Percentiles rank a stretch among this genome's conserved stretches.
Evolutionary conservation across 2,113 vertebrate species (phyloP).

Genomic region (Cercopithecus mona): DNA sequence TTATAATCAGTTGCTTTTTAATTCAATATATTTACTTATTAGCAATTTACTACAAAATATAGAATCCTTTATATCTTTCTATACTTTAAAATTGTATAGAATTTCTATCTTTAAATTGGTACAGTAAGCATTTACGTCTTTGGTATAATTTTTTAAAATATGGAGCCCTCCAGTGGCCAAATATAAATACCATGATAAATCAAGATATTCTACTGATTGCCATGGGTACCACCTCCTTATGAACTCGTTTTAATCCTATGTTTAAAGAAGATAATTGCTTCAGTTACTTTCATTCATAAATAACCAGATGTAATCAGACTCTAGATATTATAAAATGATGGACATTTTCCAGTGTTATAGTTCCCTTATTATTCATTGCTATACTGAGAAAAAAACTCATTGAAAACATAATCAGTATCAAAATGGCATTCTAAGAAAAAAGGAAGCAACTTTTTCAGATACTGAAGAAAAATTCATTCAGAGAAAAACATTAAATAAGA

Average conservation of each 20-base stretch:
- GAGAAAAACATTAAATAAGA: slow-evolving; percentile 4
- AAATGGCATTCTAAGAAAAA: background rate
- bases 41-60: slow-evolving; percentile 10
- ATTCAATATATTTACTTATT: slow-evolving; percentile 25
- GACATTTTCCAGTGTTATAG: background rate
- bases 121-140: background rate
- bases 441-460: background rate
- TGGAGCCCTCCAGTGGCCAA: slow-evolving; percentile 71
- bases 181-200: slow-evolving; percentile 4
- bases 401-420: background rate
- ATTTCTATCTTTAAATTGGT: background rate
- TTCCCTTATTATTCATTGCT: background rate
- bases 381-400: background rate
- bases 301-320: background rate
- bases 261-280: background rate
- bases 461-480: background rate
- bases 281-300: background rate
- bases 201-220: background rate
- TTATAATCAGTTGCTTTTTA: slow-evolving; percentile 13
- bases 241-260: background rate
- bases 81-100: background rate
- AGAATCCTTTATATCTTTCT: background rate
- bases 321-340: background rate
- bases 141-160: slow-evolving; percentile 58
- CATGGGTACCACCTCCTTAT: background rate